These are phyloP conservation scores for Drosophila repleta DNA, from an alignment of 1,140 invertebrate species.

Conservation along the genomic window DNA sequence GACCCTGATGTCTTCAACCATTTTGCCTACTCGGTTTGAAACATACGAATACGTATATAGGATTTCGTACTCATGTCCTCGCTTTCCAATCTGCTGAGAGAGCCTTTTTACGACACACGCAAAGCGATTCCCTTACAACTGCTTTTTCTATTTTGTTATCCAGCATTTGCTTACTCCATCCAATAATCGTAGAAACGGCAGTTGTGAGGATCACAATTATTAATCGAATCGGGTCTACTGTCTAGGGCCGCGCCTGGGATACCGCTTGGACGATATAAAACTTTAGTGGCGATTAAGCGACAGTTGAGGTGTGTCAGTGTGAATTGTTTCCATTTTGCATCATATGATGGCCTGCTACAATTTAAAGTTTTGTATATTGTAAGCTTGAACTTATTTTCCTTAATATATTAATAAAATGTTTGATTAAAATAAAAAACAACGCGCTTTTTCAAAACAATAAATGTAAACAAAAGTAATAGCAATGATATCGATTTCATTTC, in stretches of 20 bases:
- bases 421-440: no score
- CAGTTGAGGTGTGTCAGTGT: constrained; percentile 91
- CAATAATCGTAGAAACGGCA: constrained; percentile 90
- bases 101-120: constrained; percentile 42
- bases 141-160: constrained; percentile 91
- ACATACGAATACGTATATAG: constrained; percentile 92
- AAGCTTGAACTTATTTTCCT: no score
- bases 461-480: neutral
- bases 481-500: constrained; percentile 1
- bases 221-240: constrained; percentile 84
- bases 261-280: constrained; percentile 92
- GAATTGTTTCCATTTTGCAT: constrained; percentile 91
- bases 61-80: constrained; percentile 91
- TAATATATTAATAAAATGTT: no score
- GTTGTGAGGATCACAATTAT: constrained; percentile 61
- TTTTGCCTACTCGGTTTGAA: constrained; percentile 93
- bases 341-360: neutral
- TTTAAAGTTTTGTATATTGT: neutral
- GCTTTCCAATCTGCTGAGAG: constrained; percentile 89
- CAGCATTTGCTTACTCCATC: constrained; percentile 90
- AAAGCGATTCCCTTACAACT: constrained; percentile 90
- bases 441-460: neutral
- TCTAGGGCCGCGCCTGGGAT: constrained; percentile 89
- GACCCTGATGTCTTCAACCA: constrained; percentile 86
- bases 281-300: constrained; percentile 89